Conservation (phyloP, 1,140 invertebrate species). For the Trypoxylus dichotomus region DNA sequence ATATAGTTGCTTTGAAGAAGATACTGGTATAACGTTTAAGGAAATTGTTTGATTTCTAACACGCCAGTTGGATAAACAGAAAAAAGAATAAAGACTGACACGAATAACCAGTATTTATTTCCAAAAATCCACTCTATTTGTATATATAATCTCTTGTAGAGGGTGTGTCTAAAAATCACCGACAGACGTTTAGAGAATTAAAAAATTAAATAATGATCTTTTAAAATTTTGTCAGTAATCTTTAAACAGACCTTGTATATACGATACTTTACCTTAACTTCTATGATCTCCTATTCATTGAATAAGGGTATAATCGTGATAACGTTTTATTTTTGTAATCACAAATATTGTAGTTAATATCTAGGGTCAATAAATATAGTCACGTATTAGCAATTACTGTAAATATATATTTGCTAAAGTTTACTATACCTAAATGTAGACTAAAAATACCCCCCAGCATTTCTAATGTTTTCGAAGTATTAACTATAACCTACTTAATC, state of each 20-base stretch:
- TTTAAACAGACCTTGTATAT: background rate
- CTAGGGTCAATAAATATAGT: background rate
- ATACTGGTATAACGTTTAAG: slow-evolving; percentile 49
- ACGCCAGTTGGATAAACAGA: background rate
- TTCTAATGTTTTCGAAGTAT: too few species aligned
- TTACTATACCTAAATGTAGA: background rate
- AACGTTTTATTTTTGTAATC: slow-evolving; percentile 12
- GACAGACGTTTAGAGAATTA: too few species aligned
- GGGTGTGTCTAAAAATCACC: too few species aligned
- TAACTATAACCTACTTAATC: too few species aligned
- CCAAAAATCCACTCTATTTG: background rate
- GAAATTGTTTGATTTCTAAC: too few species aligned
- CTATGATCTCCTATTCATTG: background rate
- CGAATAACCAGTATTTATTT: slow-evolving; percentile 24
- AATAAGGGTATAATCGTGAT: slow-evolving; percentile 11
- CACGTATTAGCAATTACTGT: background rate
- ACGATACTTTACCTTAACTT: background rate
- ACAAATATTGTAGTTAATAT: background rate
- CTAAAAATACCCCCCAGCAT: background rate
- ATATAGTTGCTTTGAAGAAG: slow-evolving; percentile 62
- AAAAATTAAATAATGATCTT: too few species aligned
- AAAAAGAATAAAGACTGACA: slow-evolving; percentile 14
- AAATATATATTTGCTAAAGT: background rate
- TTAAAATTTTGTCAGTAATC: too few species aligned
- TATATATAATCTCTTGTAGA: too few species aligned